These are phyloP conservation scores for Pseudomyrmex sp. DNA, from an alignment of 1,140 invertebrate species.

Conservation along the genomic window DNA sequence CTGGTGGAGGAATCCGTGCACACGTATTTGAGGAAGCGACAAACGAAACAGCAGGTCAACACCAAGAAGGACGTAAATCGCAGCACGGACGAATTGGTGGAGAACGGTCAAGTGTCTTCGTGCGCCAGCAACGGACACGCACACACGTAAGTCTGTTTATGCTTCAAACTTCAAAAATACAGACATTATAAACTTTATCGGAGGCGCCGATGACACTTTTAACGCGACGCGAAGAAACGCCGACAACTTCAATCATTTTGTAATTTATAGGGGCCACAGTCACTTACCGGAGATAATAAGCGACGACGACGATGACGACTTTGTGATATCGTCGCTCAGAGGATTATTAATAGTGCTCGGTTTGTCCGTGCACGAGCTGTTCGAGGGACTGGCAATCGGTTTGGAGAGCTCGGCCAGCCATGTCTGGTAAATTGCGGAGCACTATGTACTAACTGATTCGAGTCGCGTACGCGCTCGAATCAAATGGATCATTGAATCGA, in stretches of 20 bases:
- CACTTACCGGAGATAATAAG: slow-evolving; percentile 81
- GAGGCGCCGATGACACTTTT: background rate
- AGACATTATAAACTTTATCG: background rate
- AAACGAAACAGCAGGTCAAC: background rate
- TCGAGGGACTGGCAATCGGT: slow-evolving; percentile 96
- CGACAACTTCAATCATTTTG: background rate
- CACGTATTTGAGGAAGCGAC: slow-evolving; percentile 86
- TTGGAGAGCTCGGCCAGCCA: slow-evolving; percentile 89
- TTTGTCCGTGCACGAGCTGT: slow-evolving; percentile 95
- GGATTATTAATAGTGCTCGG: slow-evolving; percentile 93
- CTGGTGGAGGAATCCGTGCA: slow-evolving; percentile 94
- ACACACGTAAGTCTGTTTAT: slow-evolving; percentile 68
- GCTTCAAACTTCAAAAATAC: background rate
- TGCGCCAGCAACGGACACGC: slow-evolving; percentile 65
- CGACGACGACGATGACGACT: slow-evolving; percentile 84
- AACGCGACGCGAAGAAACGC: background rate
- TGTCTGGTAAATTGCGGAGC: slow-evolving; percentile 87
- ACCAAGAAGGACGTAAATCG: slow-evolving; percentile 69
- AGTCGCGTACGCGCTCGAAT: background rate
- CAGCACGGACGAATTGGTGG: slow-evolving; percentile 80
- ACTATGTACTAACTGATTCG: background rate
- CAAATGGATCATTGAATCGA: background rate
- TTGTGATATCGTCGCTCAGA: slow-evolving; percentile 88
- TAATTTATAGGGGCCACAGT: slow-evolving; percentile 63
- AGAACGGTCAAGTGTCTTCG: slow-evolving; percentile 70